Evolutionary conservation across 2,888 invertebrate genomes (phyloP).

Genomic region (Drosophila stalkeri): DNA sequence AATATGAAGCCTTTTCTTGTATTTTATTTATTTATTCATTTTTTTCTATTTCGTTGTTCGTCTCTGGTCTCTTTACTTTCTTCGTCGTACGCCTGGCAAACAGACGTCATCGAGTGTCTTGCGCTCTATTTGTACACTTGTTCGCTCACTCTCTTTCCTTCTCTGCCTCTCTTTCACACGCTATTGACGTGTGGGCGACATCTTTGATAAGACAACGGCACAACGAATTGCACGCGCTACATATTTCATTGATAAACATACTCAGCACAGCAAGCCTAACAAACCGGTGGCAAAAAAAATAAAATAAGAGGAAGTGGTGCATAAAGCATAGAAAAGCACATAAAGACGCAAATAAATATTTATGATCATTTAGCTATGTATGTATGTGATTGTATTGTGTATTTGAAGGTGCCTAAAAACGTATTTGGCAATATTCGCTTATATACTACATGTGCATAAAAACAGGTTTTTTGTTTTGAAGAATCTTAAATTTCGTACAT

Average conservation of each 20-base stretch:
- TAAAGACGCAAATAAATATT: constrained; percentile 32
- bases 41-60: background rate
- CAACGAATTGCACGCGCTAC: constrained; percentile 63
- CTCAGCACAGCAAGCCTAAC: background rate
- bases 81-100: constrained; percentile 24
- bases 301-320: constrained; percentile 57
- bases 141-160: background rate
- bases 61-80: constrained; percentile 16
- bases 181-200: constrained; percentile 23
- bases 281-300: constrained; percentile 26
- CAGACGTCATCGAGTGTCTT: constrained; percentile 52
- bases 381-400: background rate
- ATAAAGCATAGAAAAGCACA: constrained; percentile 55
- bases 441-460: constrained; percentile 5
- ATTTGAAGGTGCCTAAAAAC: background rate
- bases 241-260: constrained; percentile 62
- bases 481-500: constrained; percentile 7
- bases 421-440: constrained; percentile 25
- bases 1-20: constrained; percentile 29
- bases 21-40: too few species aligned
- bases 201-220: constrained; percentile 45
- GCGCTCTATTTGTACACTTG: constrained; percentile 7
- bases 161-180: background rate
- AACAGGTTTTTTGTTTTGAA: constrained; percentile 16
- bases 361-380: constrained; percentile 10